These are phyloP conservation scores for Ptychochromis oligacanthus DNA, from an alignment of 2,113 vertebrate genomes.

Conservation along the genomic window DNA sequence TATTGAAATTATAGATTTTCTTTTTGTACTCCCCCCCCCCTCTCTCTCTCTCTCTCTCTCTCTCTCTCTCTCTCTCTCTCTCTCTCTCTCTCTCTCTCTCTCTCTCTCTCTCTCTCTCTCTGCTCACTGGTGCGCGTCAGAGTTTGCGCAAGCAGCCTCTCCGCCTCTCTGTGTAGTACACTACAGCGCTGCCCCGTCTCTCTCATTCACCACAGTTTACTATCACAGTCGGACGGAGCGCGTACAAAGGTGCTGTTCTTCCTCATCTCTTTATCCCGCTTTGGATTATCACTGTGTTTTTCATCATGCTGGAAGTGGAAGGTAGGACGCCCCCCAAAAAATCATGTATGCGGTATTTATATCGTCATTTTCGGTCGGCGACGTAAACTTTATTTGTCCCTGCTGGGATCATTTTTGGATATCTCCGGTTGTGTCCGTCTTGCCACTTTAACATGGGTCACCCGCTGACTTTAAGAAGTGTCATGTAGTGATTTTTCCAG, in stretches of 20 bases:
- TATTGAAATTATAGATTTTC: background rate
- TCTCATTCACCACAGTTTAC: constrained; percentile 74
- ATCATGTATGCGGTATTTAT: background rate
- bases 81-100: background rate
- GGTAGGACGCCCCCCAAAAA: constrained; percentile 64
- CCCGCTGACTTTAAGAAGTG: background rate
- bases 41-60: background rate
- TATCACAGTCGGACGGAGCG: constrained; percentile 53
- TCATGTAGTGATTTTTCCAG: background rate
- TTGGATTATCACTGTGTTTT: constrained; percentile 80
- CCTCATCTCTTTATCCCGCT: constrained; percentile 5
- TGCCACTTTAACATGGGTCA: background rate
- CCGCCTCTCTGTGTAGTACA: constrained; percentile 61
- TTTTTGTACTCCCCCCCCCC: constrained; percentile 3
- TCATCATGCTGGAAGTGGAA: constrained; percentile 81
- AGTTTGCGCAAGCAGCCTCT: constrained; percentile 68
- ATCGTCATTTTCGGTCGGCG: background rate
- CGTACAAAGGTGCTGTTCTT: constrained; percentile 46
- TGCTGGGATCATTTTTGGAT: background rate
- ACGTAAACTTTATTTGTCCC: background rate
- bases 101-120: background rate
- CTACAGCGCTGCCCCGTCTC: constrained; percentile 47
- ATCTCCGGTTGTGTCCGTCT: background rate
- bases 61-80: background rate
- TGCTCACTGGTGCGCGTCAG: constrained; percentile 67